phyloP scores from a whole-genome alignment of 2,797 vertebrate genomes.

The Falco rusticolus region DNA sequence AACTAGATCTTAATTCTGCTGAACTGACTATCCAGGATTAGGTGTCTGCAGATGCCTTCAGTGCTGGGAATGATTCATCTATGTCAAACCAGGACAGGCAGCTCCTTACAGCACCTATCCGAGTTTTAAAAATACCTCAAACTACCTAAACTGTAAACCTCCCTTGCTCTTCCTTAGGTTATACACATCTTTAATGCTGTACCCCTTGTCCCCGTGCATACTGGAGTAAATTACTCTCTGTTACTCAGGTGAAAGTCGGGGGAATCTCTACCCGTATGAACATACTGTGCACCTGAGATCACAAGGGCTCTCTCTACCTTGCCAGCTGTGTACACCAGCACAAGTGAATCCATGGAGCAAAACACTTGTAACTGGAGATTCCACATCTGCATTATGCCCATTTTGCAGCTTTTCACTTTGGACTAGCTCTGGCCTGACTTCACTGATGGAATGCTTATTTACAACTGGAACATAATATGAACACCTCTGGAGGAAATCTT shows the following conservation, averaged over 20 bases:
- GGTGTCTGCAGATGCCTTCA: not conserved
- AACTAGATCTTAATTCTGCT: slow-evolving; percentile 41
- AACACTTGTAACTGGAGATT: not conserved
- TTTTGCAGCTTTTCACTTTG: not conserved
- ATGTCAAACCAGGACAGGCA: not conserved
- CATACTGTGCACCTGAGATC: not conserved
- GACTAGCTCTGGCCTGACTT: not conserved
- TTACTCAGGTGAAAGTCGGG: not conserved
- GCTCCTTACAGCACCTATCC: not conserved
- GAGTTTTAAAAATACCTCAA: not conserved
- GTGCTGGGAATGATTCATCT: not conserved
- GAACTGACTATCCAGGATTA: slow-evolving; percentile 4
- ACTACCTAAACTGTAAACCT: not conserved
- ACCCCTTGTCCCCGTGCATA: not conserved
- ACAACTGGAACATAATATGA: not conserved
- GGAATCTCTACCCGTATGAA: not conserved
- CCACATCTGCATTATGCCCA: not conserved
- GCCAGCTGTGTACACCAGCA: not conserved
- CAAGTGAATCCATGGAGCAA: not conserved
- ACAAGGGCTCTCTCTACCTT: not conserved
- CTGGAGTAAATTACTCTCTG: not conserved
- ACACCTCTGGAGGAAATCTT: not conserved
- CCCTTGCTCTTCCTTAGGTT: not conserved
- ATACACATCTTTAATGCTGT: not conserved
- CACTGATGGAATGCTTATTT: not conserved